Conservation (phyloP, 2,113 vertebrate genomes). For the Apistogramma diplotaenia region DNA sequence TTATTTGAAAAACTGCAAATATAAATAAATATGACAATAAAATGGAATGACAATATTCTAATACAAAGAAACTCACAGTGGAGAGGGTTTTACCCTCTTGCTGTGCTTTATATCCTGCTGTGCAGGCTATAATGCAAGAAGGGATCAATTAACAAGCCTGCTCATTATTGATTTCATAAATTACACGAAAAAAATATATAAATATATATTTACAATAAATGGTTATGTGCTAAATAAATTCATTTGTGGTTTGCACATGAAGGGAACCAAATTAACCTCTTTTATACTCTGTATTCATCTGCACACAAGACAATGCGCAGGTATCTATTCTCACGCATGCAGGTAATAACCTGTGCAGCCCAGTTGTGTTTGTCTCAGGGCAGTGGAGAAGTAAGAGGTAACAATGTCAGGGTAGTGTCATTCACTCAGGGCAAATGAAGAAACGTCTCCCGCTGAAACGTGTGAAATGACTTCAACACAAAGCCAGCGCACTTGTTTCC, state of each 20-base stretch:
- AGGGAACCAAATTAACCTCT: background rate
- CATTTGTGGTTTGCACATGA: background rate
- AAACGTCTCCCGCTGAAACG: background rate
- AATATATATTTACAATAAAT: background rate
- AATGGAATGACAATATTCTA: too few species aligned
- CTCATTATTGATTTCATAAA: background rate
- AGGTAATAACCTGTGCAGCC: background rate
- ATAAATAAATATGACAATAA: background rate
- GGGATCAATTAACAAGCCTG: background rate
- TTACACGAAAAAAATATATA: background rate
- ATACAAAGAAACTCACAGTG: background rate
- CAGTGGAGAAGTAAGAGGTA: background rate
- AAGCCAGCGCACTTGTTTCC: background rate
- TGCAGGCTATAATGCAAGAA: background rate
- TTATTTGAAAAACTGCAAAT: background rate
- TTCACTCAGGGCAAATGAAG: conserved; percentile 3
- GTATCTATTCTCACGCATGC: too few species aligned
- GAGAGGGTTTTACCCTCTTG: background rate
- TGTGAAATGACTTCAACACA: conserved; percentile 6
- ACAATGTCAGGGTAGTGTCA: background rate
- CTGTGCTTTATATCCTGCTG: background rate
- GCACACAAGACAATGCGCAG: background rate
- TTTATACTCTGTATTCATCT: background rate
- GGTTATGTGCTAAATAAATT: background rate
- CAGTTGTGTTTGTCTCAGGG: background rate